phyloP scores from a whole-genome alignment of 2,888 invertebrate species.

The Tromatobia lineatoria region DNA sequence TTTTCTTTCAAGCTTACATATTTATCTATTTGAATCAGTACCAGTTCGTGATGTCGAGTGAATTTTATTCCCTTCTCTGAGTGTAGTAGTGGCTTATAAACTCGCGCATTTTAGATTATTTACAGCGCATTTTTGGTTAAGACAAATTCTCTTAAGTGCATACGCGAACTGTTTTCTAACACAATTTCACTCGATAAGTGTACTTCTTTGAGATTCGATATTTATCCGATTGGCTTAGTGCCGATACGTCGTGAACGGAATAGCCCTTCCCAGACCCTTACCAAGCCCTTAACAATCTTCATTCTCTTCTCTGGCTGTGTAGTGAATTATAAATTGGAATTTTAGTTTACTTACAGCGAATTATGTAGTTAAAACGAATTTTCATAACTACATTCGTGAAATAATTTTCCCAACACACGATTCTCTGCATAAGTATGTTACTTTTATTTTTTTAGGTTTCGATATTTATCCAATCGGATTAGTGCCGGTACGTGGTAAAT shows the following conservation, averaged over 20 bases:
- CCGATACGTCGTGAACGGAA: constrained; percentile 42
- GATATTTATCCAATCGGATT: constrained; percentile 62
- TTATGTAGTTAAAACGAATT: background rate
- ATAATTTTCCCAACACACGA: background rate
- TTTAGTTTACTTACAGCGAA: no score
- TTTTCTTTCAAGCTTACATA: no score
- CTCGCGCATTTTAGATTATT: no score
- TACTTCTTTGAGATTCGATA: constrained; percentile 30
- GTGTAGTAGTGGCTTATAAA: no score
- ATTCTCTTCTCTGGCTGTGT: no score
- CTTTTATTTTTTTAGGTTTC: constrained; percentile 8
- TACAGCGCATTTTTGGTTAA: no score
- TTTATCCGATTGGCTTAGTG: constrained; percentile 57
- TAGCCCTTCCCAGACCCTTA: no score
- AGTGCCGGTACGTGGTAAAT: constrained; percentile 40
- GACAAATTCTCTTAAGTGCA: background rate
- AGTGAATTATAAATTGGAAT: no score
- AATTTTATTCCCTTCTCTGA: no score
- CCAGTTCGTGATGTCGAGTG: no score
- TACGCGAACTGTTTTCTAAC: background rate
- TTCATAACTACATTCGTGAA: background rate
- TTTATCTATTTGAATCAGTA: no score
- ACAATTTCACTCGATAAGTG: background rate
- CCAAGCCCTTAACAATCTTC: constrained; percentile 9
- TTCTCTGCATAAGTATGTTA: no score